Evolutionary conservation across 2,113 vertebrate species (phyloP), one percentile per base, ranked within the genome.

Genomic region (Alligator mississippiensis): DNA sequence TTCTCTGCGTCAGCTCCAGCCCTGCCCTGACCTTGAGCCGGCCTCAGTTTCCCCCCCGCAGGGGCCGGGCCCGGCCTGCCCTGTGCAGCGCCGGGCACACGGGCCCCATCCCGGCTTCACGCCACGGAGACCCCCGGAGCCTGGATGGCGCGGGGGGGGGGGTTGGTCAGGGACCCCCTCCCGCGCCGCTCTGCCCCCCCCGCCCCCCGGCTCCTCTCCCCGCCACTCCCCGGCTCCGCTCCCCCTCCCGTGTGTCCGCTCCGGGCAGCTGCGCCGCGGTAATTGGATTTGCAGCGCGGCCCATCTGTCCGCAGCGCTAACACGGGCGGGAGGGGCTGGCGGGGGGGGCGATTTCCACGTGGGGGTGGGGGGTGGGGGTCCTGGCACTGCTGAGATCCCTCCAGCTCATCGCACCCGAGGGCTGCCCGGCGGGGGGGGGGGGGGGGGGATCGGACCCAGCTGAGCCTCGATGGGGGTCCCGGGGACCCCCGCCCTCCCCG

Each of bases 181-280:
- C 63, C 11, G 28, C 4, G 0, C 1, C 0, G 4, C 3, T 5
- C 4, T 28, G 63, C 63, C 5, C 14, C 47, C 70, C 10, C 19
- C 21, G 19, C 70, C 70, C 6, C 19, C 4, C 19, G 34, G 70
- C 34, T 6, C 77, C 27, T 19, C 18, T 3, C 4, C 47, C 19
- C 75, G 1, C 15, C 1, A 2, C 13, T 2, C n/a, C 5, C 30
- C 22, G 0, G 0, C 59, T 28, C 55, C 3, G 2, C 2, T 0
- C 2, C 12, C 0, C 60, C 4, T 22, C 60, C 22, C 19, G 17
- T 3, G 17, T 19, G 15, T 22, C 60, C 6, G 60, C 15, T 61
- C 60, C 60, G 6, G 6, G 2, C 75, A 24, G 79, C n/a, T n/a
- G n/a, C n/a, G n/a, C n/a, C n/a, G n/a, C n/a, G n/a, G n/a, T n/a